These are phyloP conservation scores for Bellardia bayeri DNA, from an alignment of 2,888 invertebrate genomes.

Conservation along the genomic window DNA sequence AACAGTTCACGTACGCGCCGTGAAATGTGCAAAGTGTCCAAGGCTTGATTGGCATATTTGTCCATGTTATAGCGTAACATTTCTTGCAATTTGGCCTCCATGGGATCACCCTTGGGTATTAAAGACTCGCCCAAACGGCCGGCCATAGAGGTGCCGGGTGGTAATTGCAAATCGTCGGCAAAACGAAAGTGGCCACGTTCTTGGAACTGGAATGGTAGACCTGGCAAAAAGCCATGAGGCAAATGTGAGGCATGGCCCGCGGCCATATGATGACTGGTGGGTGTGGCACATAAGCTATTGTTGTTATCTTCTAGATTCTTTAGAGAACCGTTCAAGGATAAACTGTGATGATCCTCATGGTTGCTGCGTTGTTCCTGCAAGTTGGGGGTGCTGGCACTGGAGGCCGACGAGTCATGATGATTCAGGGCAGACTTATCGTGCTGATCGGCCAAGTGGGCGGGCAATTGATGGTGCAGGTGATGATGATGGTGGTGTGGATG, in stretches of 20 bases:
- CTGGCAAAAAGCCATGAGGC: slow-evolving; percentile 85
- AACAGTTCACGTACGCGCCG: slow-evolving; percentile 96
- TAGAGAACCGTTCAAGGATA: slow-evolving; percentile 78
- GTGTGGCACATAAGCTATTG: slow-evolving; percentile 79
- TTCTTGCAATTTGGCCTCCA: slow-evolving; percentile 96
- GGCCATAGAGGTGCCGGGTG: slow-evolving; percentile 91
- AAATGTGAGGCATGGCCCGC: slow-evolving; percentile 81
- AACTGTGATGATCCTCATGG: slow-evolving; percentile 74
- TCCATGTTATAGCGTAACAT: slow-evolving; percentile 98
- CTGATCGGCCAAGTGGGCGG: slow-evolving; percentile 74
- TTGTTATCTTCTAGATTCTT: slow-evolving; percentile 79
- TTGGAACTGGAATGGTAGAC: slow-evolving; percentile 88
- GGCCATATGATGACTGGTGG: slow-evolving; percentile 68
- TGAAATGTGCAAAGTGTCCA: slow-evolving; percentile 98
- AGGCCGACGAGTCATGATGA: slow-evolving; percentile 83
- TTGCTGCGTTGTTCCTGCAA: slow-evolving; percentile 79
- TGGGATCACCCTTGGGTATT: slow-evolving; percentile 96
- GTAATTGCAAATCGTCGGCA: slow-evolving; percentile 91
- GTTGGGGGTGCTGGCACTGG: slow-evolving; percentile 85
- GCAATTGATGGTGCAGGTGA: slow-evolving; percentile 69
- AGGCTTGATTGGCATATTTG: slow-evolving; percentile 95
- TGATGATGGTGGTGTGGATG: slow-evolving; percentile 67
- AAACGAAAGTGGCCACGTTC: slow-evolving; percentile 93
- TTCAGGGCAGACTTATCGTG: slow-evolving; percentile 74
- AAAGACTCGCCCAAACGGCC: slow-evolving; percentile 94